Percentiles rank a stretch among this genome's conserved stretches.
phyloP scores from a whole-genome alignment of 2,113 vertebrate genomes.

The Amblyopsis rosae region DNA sequence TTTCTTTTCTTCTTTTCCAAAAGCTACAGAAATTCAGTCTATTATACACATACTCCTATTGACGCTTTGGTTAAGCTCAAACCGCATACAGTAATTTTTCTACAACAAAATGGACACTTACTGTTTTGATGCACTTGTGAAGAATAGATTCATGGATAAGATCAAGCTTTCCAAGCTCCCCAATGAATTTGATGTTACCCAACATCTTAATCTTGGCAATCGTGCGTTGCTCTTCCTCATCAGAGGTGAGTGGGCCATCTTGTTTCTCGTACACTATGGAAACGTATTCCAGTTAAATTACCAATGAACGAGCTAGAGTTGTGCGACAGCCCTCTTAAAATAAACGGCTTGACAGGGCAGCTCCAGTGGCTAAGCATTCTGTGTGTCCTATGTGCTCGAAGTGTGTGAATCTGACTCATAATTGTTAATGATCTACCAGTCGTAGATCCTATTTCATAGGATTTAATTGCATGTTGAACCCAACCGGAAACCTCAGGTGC shows the following conservation, averaged over 20 bases:
- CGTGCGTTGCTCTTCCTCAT: slow-evolving; percentile 98
- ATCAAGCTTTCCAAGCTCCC: slow-evolving; percentile 99
- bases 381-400: too few relatives aligned
- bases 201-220: slow-evolving; percentile 99
- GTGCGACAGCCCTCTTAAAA: not conserved
- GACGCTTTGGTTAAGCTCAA: not conserved
- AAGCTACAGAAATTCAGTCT: slow-evolving; percentile 76
- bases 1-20: slow-evolving; percentile 99
- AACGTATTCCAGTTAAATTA: not conserved
- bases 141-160: slow-evolving; percentile 99
- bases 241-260: slow-evolving; percentile 92
- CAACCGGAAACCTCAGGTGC: too few relatives aligned
- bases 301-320: not conserved
- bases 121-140: slow-evolving; percentile 99
- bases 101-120: slow-evolving; percentile 62
- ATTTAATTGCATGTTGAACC: too few relatives aligned
- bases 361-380: too few relatives aligned
- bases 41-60: not conserved
- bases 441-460: too few relatives aligned
- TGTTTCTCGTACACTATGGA: slow-evolving; percentile 92
- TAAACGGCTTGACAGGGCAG: too few relatives aligned
- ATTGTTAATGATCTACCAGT: too few relatives aligned
- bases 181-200: slow-evolving; percentile 99
- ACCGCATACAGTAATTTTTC: not conserved
- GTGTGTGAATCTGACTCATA: too few relatives aligned